phyloP scores from a whole-genome alignment of 1,140 invertebrate species.

The Holotrichia oblita region DNA sequence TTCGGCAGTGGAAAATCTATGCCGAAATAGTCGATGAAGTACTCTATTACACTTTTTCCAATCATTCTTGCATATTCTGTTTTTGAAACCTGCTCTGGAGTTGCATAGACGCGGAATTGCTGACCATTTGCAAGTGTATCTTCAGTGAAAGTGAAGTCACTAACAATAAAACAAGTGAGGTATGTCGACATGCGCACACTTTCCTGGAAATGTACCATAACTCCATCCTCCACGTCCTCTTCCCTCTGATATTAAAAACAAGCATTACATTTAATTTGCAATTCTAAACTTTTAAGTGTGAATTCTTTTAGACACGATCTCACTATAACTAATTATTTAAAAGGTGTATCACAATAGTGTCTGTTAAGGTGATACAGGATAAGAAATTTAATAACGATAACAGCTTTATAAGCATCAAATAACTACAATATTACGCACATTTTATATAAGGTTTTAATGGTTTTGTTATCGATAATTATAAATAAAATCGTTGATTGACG shows the following conservation, averaged over 20 bases:
- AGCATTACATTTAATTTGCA: too few relatives aligned
- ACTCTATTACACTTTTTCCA: conserved; percentile 82
- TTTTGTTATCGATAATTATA: too few relatives aligned
- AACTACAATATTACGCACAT: too few relatives aligned
- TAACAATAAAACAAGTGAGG: conserved; percentile 88
- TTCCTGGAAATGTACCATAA: conserved; percentile 74
- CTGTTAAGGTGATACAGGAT: too few relatives aligned
- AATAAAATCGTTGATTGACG: too few relatives aligned
- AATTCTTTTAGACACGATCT: too few relatives aligned
- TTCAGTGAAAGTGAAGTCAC: conserved; percentile 78
- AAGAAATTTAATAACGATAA: too few relatives aligned
- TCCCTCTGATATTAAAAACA: neutral
- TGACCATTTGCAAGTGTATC: conserved; percentile 62
- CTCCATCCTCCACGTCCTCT: conserved; percentile 51
- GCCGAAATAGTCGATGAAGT: conserved; percentile 87
- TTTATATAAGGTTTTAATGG: too few relatives aligned
- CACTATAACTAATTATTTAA: too few relatives aligned
- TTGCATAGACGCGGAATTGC: conserved; percentile 70
- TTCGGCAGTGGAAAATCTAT: conserved; percentile 88
- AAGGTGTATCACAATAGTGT: too few relatives aligned
- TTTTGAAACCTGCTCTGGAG: conserved; percentile 77
- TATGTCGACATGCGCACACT: conserved; percentile 94
- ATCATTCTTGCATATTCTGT: conserved; percentile 82
- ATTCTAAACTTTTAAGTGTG: too few relatives aligned
- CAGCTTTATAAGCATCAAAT: too few relatives aligned